Evolutionary conservation across 2,888 invertebrate species (phyloP), one percentile per base, ranked within the genome.

Genomic region (Oscheius myriophilus): DNA sequence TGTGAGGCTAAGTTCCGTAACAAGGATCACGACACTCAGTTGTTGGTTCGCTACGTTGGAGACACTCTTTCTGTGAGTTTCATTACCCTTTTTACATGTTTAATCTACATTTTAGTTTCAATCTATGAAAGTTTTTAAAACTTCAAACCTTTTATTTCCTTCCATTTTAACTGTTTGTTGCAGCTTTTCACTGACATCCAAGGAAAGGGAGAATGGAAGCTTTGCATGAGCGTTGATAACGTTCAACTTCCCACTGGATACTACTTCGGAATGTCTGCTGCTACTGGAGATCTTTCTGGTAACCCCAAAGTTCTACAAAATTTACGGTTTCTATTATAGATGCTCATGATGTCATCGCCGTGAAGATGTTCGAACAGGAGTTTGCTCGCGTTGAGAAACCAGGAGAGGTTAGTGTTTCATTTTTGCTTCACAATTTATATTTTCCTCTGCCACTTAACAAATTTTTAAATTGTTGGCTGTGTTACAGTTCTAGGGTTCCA

Each of bases 1-100:
- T 99, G 98, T 88, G 95, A 96, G 88, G 93, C 94, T 11, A 94
- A 95, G 87, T 75, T 98, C 87, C 90, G 98, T 64, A 96, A 96
- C 89, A 87, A 91, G 62, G 92, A 94, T 71, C 91, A 93, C 82
- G 96, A 97, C 85, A 94, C 96, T 0, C 93, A 93, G 63, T n/a
- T 97, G 53, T 92, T 94, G 52, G 92, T 99, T 69, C 90, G 93
- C 81, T 99, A 97, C 87, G 93, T 87, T 67, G 92, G 92, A 81
- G 94, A 96, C 87, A 91, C 92, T 1, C 89, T 98, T 21, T 93
- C 93, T 80, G 93, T 89, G 79, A 80, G 86, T 77, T 58, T 41
- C n/a, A n/a, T n/a, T n/a, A n/a, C n/a, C n/a, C n/a, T 33, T 14
- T 16, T 53, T 45, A 86, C 26, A 18, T 46, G 4, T 18, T 25